These are phyloP conservation scores for Erebia aethiops DNA, from an alignment of 2,888 invertebrate species.

Conservation along the genomic window DNA sequence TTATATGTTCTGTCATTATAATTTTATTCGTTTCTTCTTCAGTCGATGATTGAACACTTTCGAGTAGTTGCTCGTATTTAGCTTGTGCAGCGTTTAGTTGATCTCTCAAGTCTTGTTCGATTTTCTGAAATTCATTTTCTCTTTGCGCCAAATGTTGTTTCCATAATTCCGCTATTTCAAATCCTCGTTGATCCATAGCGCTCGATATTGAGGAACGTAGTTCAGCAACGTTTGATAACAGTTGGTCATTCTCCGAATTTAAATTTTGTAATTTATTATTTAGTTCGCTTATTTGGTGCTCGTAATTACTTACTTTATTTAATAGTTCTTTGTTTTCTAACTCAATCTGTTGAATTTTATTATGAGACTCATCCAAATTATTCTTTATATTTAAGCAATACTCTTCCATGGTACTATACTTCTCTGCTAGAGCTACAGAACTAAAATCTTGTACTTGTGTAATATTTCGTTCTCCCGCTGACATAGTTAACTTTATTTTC, in stretches of 20 bases:
- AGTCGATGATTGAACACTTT: conserved; percentile 71
- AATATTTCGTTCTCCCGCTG: conserved; percentile 14
- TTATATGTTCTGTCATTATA: conserved; percentile 67
- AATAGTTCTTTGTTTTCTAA: conserved; percentile 51
- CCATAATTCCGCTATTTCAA: conserved; percentile 87
- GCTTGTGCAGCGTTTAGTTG: conserved; percentile 78
- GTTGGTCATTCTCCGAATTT: conserved; percentile 71
- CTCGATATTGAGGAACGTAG: conserved; percentile 73
- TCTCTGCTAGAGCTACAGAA: conserved; percentile 49
- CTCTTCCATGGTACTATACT: conserved; percentile 55
- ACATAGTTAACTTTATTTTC: conserved; percentile 30
- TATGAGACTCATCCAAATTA: conserved; percentile 64
- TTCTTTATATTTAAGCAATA: conserved; percentile 55
- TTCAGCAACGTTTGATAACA: conserved; percentile 74
- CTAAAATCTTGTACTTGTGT: conserved; percentile 40
- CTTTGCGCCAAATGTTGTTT: conserved; percentile 86
- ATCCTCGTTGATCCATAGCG: conserved; percentile 86
- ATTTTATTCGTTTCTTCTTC: conserved; percentile 77
- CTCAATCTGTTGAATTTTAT: conserved; percentile 63
- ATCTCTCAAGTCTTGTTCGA: conserved; percentile 75
- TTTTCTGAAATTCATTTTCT: conserved; percentile 83
- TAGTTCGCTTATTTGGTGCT: conserved; percentile 58
- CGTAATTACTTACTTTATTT: conserved; percentile 49
- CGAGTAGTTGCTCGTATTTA: conserved; percentile 74
- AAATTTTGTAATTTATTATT: conserved; percentile 63